phyloP scores from a whole-genome alignment of 2,888 invertebrate species.

The Rhingia campestris region DNA sequence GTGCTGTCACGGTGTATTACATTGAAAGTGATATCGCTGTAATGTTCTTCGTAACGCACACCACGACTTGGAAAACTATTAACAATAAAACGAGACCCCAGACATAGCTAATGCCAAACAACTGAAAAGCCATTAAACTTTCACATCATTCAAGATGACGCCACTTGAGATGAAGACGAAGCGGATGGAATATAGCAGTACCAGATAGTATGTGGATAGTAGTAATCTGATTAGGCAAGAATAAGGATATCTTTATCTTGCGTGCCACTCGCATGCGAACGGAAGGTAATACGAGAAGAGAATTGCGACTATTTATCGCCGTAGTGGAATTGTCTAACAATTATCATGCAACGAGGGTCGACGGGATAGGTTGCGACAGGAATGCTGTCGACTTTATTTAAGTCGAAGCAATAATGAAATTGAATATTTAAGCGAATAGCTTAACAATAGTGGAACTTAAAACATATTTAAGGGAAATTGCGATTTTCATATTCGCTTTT shows the following conservation, averaged over 20 bases:
- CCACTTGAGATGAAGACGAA: conserved; percentile 21
- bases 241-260: conserved; percentile 1
- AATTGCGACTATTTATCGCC: conserved; percentile 14
- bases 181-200: not conserved
- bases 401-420: no score
- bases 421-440: no score
- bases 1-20: conserved; percentile 41
- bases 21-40: conserved; percentile 31
- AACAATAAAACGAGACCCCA: conserved; percentile 37
- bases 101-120: conserved; percentile 29
- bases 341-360: not conserved
- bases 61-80: conserved; percentile 46
- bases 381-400: no score
- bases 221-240: conserved; percentile 33
- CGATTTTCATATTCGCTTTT: no score
- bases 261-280: conserved; percentile 6
- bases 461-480: no score
- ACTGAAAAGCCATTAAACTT: conserved; percentile 50
- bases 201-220: conserved; percentile 9
- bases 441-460: no score
- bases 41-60: conserved; percentile 25
- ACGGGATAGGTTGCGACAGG: no score
- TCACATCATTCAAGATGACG: conserved; percentile 52
- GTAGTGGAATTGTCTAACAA: conserved; percentile 28
- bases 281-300: conserved; percentile 21